phyloP scores from a whole-genome alignment of 2,113 vertebrate genomes.

The Pachycephala philippinensis region DNA sequence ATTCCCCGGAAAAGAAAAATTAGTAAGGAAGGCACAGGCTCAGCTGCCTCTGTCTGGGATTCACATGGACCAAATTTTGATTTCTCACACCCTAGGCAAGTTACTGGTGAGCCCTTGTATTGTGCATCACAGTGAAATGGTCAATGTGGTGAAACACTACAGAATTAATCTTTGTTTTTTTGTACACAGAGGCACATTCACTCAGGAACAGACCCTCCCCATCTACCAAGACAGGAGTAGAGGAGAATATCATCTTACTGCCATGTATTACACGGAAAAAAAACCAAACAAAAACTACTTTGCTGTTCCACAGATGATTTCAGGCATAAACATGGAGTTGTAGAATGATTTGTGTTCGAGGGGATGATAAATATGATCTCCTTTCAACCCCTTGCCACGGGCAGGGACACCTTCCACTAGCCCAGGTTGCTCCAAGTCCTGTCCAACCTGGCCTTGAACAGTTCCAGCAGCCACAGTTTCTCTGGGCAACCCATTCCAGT shows the following conservation, averaged over 20 bases:
- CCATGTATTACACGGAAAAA: background rate
- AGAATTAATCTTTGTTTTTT: background rate
- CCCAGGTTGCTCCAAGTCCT: background rate
- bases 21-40: background rate
- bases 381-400: background rate
- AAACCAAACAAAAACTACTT: background rate
- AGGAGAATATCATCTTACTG: background rate
- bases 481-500: background rate
- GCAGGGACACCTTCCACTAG: background rate
- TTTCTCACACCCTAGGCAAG: background rate
- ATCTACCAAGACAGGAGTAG: background rate
- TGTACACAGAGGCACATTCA: background rate
- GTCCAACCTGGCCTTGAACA: background rate
- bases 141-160: background rate
- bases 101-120: background rate
- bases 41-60: background rate
- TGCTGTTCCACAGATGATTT: background rate
- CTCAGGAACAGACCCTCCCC: background rate
- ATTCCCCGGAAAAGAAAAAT: background rate
- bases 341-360: background rate
- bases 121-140: background rate
- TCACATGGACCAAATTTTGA: background rate
- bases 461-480: background rate
- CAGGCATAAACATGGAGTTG: background rate
- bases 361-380: background rate